These are phyloP conservation scores for Agrotis exclamationis DNA, from an alignment of 2,888 invertebrate species.

Conservation along the genomic window DNA sequence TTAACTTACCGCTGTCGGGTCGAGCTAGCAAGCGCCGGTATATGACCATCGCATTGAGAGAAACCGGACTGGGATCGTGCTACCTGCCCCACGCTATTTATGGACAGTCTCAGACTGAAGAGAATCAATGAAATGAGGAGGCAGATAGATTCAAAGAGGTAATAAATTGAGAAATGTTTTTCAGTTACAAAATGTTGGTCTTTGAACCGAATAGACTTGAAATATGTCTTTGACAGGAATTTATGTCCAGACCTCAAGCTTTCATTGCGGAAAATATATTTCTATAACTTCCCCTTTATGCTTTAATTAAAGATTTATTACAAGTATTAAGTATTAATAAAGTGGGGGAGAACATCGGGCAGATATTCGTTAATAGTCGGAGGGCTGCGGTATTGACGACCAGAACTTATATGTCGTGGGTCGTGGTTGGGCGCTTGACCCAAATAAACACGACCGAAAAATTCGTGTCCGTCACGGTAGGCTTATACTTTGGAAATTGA, in stretches of 20 bases:
- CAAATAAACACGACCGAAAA: conserved; percentile 84
- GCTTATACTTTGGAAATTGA: conserved; percentile 82
- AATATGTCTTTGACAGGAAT: not conserved
- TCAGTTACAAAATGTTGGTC: not conserved
- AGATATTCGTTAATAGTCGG: conserved; percentile 72
- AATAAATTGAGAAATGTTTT: conserved; percentile 10
- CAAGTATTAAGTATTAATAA: conserved; percentile 49
- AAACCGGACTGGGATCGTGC: conserved; percentile 16
- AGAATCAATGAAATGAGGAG: conserved; percentile 23
- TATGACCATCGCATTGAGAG: conserved; percentile 45
- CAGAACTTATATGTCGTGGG: conserved; percentile 83
- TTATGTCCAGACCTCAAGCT: not conserved
- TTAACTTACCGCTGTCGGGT: conserved; percentile 53
- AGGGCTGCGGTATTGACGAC: conserved; percentile 68
- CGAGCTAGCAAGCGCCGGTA: conserved; percentile 29
- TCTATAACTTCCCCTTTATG: conserved; percentile 14
- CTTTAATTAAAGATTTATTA: conserved; percentile 55
- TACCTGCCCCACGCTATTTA: conserved; percentile 32
- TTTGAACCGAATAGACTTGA: not conserved
- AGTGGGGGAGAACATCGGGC: conserved; percentile 49
- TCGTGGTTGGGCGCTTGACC: conserved; percentile 78
- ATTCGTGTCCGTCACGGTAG: conserved; percentile 78
- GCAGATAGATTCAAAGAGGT: conserved; percentile 1
- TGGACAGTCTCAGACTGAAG: conserved; percentile 7
- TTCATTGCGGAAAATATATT: conserved; percentile 2